phyloP scores from a whole-genome alignment of 2,113 vertebrate genomes.

The Notothenia rossii region DNA sequence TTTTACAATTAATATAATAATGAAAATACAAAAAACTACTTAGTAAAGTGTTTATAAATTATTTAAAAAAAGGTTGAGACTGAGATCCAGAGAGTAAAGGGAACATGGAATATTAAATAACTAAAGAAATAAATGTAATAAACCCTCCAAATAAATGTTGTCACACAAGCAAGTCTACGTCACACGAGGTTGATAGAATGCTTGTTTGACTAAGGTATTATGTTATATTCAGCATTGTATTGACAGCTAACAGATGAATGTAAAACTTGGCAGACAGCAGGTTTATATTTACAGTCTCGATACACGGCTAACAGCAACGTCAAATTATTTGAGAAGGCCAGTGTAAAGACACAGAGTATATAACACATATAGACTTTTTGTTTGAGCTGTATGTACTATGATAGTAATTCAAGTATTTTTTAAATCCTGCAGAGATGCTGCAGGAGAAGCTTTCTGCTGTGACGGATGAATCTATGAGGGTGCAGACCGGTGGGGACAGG shows the following conservation, averaged over 20 bases:
- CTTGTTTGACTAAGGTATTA: background rate
- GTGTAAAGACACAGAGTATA: background rate
- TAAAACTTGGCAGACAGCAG: background rate
- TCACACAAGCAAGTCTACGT: background rate
- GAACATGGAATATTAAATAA: background rate
- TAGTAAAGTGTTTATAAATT: too few relatives aligned
- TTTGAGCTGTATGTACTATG: background rate
- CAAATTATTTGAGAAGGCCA: background rate
- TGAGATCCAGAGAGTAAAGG: background rate
- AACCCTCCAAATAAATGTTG: background rate
- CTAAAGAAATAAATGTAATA: background rate
- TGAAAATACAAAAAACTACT: too few relatives aligned
- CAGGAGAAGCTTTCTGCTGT: constrained; percentile 95
- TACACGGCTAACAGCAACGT: background rate
- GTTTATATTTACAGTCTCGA: background rate
- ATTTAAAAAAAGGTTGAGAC: too few relatives aligned
- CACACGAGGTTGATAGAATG: background rate
- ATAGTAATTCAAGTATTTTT: constrained; percentile 36
- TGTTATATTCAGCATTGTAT: background rate
- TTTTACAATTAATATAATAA: too few relatives aligned
- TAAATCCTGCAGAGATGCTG: constrained; percentile 91
- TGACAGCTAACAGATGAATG: background rate
- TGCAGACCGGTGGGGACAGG: constrained; percentile 82
- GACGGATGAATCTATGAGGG: constrained; percentile 89
- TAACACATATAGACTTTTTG: background rate